Base-by-base conservation (phyloP, 2,888 invertebrate genomes). In the Dolichopus griseipennis region DNA sequence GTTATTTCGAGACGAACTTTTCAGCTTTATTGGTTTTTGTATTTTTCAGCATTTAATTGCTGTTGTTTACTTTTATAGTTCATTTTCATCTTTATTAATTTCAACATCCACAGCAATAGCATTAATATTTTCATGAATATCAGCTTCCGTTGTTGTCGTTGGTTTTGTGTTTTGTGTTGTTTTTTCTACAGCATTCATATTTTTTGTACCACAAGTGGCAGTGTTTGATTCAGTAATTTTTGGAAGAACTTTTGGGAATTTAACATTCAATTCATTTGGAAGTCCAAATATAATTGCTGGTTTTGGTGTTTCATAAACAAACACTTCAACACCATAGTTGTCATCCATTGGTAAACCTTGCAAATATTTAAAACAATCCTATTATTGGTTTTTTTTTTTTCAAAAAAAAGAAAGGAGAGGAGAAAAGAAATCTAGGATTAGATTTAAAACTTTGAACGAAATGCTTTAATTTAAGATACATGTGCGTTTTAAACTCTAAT, bases 311-410 rank as follows among this genome's bases (percentile, higher is more conserved):
- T 76, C 78, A 75, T 77, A 73, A 62, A 80, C 74, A 72, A 78
- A 80, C 69, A 78, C 76, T 73, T 80, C 80, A 74, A 80, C 79
- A 73, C 79, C 78, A 77, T 76, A 79, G 74, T 78, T 74, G 72
- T 78, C 78, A 73, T 76, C 74, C 70, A 74, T 71, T 68, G 52
- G 52, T 52, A 52, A 18, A 52, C 52, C 52, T 52, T 52, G 52
- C 15, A 52, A 52, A 52, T 12, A 15, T 6, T 52, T 52, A 15
- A 52, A 52, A 52, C 52, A 52, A 52, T 52, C 52, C 52, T 52
- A n/a, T 52, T 52, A 2, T 18, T 12, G 1, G 3, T 41, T 41
- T 41, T 41, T 41, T 41, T 41, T 2, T 41, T 41, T 9, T 41
- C 8, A 6, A 52, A 52, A 52, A 18, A 52, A 18, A 52, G 18